Conservation (phyloP, 2,888 invertebrate genomes). For the Cetonia aurata region DNA sequence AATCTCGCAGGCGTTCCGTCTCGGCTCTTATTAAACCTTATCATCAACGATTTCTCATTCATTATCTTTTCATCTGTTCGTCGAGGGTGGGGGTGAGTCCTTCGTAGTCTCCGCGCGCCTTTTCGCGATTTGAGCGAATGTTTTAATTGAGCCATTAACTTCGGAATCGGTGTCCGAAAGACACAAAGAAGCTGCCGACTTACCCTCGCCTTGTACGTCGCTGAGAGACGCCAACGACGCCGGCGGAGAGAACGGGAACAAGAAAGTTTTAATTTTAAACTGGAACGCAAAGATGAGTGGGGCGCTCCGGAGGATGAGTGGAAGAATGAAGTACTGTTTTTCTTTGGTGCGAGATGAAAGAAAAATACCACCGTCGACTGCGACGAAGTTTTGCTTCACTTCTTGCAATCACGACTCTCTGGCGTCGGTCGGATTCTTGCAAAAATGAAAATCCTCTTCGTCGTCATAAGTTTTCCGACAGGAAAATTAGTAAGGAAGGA, state of each 20-base stretch:
- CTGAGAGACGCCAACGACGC: background rate
- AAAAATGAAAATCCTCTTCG: constrained; percentile 21
- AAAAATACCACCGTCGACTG: background rate
- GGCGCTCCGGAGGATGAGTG: background rate
- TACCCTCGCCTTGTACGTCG: background rate
- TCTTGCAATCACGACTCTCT: background rate
- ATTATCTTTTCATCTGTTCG: constrained; percentile 33
- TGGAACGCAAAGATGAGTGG: background rate
- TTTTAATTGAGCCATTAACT: constrained; percentile 38
- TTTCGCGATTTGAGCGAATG: constrained; percentile 22
- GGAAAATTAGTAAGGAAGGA: constrained; percentile 1
- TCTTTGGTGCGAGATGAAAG: constrained; percentile 22
- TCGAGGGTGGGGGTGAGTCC: background rate
- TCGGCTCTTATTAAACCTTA: constrained; percentile 32
- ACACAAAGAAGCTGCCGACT: constrained; percentile 15
- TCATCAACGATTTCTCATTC: constrained; percentile 34
- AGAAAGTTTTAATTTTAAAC: constrained; percentile 30
- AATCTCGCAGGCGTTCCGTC: background rate
- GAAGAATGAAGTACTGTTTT: constrained; percentile 20
- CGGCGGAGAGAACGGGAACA: background rate
- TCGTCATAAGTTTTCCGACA: constrained; percentile 13
- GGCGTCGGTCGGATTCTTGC: background rate
- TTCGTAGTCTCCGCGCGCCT: constrained; percentile 12
- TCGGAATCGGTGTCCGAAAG: constrained; percentile 32
- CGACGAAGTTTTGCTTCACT: constrained; percentile 5